A percentile compares a stretch with the other conserved stretches of the same genome.
These are phyloP conservation scores for Cyprinus carpio DNA, from an alignment of 2,113 vertebrate species.

Conservation along the genomic window DNA sequence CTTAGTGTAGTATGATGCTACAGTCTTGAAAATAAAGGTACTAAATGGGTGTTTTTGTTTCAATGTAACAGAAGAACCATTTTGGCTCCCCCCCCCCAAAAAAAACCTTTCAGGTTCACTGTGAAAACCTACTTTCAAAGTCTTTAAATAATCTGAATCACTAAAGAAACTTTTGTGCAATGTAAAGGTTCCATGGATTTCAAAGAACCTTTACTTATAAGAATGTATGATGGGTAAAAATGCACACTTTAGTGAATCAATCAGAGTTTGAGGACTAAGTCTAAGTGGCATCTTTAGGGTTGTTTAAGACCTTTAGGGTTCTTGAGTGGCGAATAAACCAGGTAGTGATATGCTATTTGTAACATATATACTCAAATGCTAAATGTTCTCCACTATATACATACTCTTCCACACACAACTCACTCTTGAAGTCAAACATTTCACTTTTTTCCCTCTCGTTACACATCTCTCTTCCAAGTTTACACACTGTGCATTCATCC, in stretches of 20 bases:
- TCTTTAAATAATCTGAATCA: too few species aligned
- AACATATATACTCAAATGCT: not conserved
- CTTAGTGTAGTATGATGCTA: too few species aligned
- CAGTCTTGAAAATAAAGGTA: too few species aligned
- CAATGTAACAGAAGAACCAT: too few species aligned
- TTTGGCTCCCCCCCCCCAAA: too few species aligned
- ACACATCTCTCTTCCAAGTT: slow-evolving; percentile 47
- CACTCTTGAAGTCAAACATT: slow-evolving; percentile 46
- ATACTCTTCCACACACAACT: slow-evolving; percentile 62
- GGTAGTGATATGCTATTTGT: not conserved
- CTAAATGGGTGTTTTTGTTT: too few species aligned
- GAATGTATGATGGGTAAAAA: not conserved
- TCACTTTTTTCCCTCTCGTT: slow-evolving; percentile 31
- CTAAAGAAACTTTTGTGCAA: too few species aligned
- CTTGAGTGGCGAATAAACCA: slow-evolving; percentile 16
- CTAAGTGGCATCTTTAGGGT: not conserved
- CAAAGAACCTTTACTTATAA: too few species aligned
- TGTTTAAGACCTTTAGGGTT: not conserved
- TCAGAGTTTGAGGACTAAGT: not conserved
- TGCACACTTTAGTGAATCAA: not conserved
- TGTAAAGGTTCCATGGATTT: too few species aligned
- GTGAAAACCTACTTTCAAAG: too few species aligned
- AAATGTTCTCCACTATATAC: slow-evolving; percentile 29
- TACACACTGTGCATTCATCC: slow-evolving; percentile 44
- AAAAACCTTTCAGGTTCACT: too few species aligned